Evolutionary conservation across 2,888 invertebrate species (phyloP), one percentile per base, ranked within the genome.

Genomic region (Masnerella sp.): DNA sequence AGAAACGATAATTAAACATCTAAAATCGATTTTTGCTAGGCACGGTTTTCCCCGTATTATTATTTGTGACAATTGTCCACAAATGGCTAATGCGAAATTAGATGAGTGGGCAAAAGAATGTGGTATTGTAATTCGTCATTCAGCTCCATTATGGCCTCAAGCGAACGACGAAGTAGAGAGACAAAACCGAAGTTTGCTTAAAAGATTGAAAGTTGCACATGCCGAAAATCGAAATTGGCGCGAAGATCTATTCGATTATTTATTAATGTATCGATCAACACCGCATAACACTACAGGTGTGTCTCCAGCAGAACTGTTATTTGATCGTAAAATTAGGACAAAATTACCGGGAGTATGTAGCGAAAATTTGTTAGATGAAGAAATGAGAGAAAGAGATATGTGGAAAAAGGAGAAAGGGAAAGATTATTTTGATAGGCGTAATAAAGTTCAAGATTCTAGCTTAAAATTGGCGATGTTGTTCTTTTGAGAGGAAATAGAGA

Each of bases 281-380:
- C 84, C 83, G 5, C 83, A 83, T 56, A 32, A 67, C 4, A 77
- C 79, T 0, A 84, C 83, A 3, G 78, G 84, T 3, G 68, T 54
- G 79, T 81, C 58, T 30, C 77, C 73, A 5, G 58, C 72, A 1
- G 62, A 76, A 61, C 28, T 74, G 0, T 30, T 76, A n/a, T 76
- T 72, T 17, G 34, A 54, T 14, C 54, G 82, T n/a, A 62, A 78
- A 51, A 76, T 79, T 47, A 49, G 80, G 12, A 84, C 84, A 78
- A 78, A 78, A 76, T 47, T 79, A 15, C 78, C 77, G 12, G 56
- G 47, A 14, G 12, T 65, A 3, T 34, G 43, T 4, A 7, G 42
- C 2, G 42, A 56, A 32, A 67, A 49, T 18, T 30, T 74, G 7
- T 7, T 5, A 2, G 69, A 71, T 11, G 43, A 52, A 15, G 71